These are phyloP conservation scores for Eristalinus aeneus DNA, from an alignment of 2,888 invertebrate genomes.

Conservation along the genomic window DNA sequence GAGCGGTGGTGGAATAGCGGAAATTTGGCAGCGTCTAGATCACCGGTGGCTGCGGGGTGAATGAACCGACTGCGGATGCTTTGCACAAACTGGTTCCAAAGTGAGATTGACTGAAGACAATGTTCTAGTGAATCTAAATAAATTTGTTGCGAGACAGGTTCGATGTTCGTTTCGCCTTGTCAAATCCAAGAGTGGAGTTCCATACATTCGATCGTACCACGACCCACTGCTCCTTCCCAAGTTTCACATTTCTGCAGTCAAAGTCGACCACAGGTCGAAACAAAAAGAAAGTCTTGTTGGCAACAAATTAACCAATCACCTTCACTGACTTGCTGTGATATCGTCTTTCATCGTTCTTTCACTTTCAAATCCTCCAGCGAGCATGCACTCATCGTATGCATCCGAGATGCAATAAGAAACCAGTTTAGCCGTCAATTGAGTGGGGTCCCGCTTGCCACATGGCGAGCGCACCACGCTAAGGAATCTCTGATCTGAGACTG, in stretches of 20 bases:
- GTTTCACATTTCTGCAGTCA: background rate
- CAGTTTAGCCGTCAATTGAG: conserved; percentile 8
- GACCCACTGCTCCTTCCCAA: conserved; percentile 10
- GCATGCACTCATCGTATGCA: background rate
- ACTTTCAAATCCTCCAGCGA: conserved; percentile 15
- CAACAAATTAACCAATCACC: background rate
- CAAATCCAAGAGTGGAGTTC: background rate
- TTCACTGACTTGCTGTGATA: background rate
- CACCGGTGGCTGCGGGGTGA: background rate
- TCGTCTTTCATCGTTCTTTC: conserved; percentile 17
- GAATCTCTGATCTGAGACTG: conserved; percentile 15
- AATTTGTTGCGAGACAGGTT: background rate
- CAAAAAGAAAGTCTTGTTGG: background rate
- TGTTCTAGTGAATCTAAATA: background rate
- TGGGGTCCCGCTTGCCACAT: background rate
- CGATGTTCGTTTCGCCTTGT: background rate
- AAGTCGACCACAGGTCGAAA: background rate
- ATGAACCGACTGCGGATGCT: background rate
- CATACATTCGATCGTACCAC: conserved; percentile 37
- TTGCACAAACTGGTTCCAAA: background rate
- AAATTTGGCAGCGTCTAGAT: background rate
- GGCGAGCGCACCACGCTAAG: background rate
- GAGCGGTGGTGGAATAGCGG: background rate
- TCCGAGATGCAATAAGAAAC: background rate
- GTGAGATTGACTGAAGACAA: background rate